Base-by-base conservation (phyloP, 1,140 invertebrate genomes). In the Magallana ariakensis region DNA sequence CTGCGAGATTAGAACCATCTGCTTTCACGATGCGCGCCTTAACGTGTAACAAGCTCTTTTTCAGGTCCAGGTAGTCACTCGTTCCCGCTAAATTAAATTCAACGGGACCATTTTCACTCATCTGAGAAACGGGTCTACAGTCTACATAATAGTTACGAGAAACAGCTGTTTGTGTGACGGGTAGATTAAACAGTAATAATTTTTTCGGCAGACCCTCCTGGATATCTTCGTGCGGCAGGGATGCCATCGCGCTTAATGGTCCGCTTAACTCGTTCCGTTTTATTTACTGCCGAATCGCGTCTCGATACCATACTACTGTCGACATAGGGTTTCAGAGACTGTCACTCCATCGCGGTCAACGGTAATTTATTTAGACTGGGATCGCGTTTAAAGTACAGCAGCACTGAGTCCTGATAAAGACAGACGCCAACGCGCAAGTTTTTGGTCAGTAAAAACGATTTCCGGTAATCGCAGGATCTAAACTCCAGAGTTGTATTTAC, bases 81-180 rank as follows among this genome's bases (percentile, higher is more conserved):
- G 16, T 58, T 0, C 16, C 80, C 56, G 75, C 53, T 15, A 46
- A 62, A 16, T 62, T 57, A n/a, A 85, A 22, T 62, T 85, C 66
- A 0, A 80, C 53, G 2, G 84, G 66, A 0, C 62, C 16, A 13
- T 2, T 85, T n/a, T 33, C 84, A 6, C 22, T 19, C 5, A 80
- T 80, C 54, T 85, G 84, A 33, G 53, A 80, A 0, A 85, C 54
- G 62, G 84, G 84, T 55, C 84, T 53, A 8, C 26, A 70, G 16
- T 85, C 19, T 4, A 16, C 15, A 22, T 54, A 85, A 54, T 85
- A 85, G n/a, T 53, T 13, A 26, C 54, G 22, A 13, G 26, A 22
- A 5, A 85, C 62, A 4, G 60, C 84, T 7, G 53, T 56, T 75
- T 85, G 84, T 10, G 57, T 60, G 6, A 26, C 22, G 10, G 66